Conservation (phyloP, 1,140 invertebrate genomes). For the Danaus melanippus region DNA sequence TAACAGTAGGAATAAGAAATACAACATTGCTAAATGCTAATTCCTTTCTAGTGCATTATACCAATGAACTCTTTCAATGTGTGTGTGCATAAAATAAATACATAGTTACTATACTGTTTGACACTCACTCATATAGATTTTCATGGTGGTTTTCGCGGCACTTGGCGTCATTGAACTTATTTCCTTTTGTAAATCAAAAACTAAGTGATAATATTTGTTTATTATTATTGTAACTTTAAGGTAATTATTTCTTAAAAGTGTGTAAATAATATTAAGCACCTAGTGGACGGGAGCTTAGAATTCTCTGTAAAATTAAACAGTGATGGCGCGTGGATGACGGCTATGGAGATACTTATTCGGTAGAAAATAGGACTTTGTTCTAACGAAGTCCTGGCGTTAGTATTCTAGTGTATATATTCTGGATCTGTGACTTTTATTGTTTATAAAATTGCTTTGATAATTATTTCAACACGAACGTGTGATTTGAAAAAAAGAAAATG, state of each 20-base stretch:
- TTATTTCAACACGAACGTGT: conserved; percentile 16
- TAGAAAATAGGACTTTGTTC: conserved; percentile 61
- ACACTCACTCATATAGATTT: conserved; percentile 35
- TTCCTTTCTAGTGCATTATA: conserved; percentile 10
- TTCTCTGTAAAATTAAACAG: conserved; percentile 30
- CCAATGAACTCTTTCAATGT: conserved; percentile 24
- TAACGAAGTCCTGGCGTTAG: conserved; percentile 33
- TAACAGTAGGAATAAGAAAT: too few relatives aligned
- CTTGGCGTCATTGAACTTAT: conserved; percentile 57
- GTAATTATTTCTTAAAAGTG: conserved; percentile 21
- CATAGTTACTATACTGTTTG: conserved; percentile 13
- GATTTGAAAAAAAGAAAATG: conserved; percentile 54
- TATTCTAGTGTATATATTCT: conserved; percentile 37
- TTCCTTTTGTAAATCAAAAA: conserved; percentile 40
- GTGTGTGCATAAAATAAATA: conserved; percentile 24
- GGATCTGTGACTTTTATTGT: conserved; percentile 26
- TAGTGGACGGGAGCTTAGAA: conserved; percentile 9
- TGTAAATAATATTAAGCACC: conserved; percentile 11
- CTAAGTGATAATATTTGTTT: conserved; percentile 22
- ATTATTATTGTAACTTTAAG: conserved; percentile 29
- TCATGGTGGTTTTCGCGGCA: conserved; percentile 57
- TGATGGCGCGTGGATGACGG: conserved; percentile 58
- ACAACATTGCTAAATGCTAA: too few relatives aligned
- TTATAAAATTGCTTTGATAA: conserved; percentile 24
- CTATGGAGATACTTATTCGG: conserved; percentile 39